Percentiles rank a stretch among this genome's conserved stretches.
Evolutionary conservation across 2,113 vertebrate species (phyloP).

Genomic region (Hemiprocne comata): DNA sequence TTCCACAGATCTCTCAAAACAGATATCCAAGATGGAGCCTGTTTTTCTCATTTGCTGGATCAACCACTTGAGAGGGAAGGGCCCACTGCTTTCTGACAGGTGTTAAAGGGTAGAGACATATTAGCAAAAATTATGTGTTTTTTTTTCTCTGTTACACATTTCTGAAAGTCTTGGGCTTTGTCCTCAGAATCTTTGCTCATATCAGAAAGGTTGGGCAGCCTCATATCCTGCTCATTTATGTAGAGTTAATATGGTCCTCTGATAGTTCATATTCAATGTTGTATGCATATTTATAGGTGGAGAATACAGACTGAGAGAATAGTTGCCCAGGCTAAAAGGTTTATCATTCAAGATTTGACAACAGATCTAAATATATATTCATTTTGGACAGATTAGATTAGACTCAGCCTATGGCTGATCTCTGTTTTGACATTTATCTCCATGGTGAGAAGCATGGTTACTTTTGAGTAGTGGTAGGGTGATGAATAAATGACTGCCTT

Average conservation of each 20-base stretch:
- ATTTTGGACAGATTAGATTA: constrained; percentile 55
- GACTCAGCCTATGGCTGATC: constrained; percentile 38
- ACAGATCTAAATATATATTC: constrained; percentile 52
- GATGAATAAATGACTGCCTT: constrained; percentile 56
- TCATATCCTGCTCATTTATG: background rate
- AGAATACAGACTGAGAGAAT: background rate
- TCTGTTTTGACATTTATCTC: constrained; percentile 62
- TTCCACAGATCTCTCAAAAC: background rate
- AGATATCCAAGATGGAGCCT: background rate
- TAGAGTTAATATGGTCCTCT: background rate
- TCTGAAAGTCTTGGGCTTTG: background rate
- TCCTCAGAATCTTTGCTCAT: background rate
- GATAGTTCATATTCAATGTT: background rate
- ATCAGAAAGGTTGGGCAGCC: background rate
- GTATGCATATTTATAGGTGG: background rate
- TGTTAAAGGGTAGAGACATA: background rate
- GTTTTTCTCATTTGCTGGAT: background rate
- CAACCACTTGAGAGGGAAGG: background rate
- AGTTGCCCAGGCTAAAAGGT: constrained; percentile 1
- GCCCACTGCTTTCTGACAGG: background rate
- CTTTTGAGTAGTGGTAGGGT: constrained; percentile 38
- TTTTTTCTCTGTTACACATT: background rate
- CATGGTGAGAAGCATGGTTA: constrained; percentile 52
- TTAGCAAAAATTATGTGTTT: background rate
- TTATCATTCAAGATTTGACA: constrained; percentile 26